phyloP scores from a whole-genome alignment of 2,113 vertebrate genomes.

The Muntiacus reevesi region DNA sequence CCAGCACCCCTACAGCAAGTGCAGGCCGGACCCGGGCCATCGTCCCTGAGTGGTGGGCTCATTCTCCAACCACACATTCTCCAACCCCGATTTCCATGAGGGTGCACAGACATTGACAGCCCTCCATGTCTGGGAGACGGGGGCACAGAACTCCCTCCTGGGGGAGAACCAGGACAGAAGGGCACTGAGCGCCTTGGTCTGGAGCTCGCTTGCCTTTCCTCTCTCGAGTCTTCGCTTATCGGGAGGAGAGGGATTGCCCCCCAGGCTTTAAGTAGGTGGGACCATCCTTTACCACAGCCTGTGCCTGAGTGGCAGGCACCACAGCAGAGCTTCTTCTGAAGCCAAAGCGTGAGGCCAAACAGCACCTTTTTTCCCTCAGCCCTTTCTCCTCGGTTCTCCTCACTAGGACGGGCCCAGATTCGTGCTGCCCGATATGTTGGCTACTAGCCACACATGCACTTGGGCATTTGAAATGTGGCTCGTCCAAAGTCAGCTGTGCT shows the following conservation, averaged over 20 bases:
- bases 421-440: neutral
- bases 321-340: neutral
- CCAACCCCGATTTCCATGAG: neutral
- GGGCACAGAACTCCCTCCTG: neutral
- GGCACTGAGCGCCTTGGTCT: neutral
- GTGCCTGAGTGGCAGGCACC: too few relatives aligned
- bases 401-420: neutral
- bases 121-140: neutral
- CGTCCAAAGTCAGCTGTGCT: neutral
- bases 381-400: neutral
- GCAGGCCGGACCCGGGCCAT: accelerated
- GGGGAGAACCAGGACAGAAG: neutral
- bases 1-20: neutral
- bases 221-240: neutral
- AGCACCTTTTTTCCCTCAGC: neutral
- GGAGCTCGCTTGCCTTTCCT: neutral
- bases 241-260: too few relatives aligned
- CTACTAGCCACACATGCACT: accelerated
- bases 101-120: neutral
- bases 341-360: neutral
- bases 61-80: neutral
- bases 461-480: neutral
- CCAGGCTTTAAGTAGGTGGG: neutral
- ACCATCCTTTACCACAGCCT: neutral
- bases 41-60: neutral